Conservation (phyloP, 1,140 invertebrate genomes). For the Halictus rubicundus region DNA sequence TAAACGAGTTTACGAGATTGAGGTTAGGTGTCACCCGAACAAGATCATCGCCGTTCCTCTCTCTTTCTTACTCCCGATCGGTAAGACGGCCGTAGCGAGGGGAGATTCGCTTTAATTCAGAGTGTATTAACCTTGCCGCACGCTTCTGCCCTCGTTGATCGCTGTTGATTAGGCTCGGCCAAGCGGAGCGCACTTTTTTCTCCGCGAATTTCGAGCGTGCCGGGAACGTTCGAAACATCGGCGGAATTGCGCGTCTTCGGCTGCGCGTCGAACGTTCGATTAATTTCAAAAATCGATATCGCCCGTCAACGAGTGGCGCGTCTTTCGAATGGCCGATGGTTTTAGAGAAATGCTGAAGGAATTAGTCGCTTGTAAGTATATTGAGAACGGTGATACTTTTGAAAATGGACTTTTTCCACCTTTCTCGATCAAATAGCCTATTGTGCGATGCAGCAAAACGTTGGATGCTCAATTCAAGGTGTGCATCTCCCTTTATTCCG, state of each 20-base stretch:
- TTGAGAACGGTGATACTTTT: too few relatives aligned
- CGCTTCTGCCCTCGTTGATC: slow-evolving; percentile 44
- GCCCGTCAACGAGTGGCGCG: not conserved
- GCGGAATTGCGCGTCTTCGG: not conserved
- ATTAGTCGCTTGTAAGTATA: too few relatives aligned
- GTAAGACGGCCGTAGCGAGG: not conserved
- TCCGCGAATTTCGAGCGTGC: slow-evolving; percentile 17
- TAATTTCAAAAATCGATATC: not conserved
- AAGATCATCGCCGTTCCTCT: not conserved
- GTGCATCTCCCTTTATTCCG: too few relatives aligned
- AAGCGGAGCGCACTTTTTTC: slow-evolving; percentile 8
- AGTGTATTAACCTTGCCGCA: slow-evolving; percentile 48
- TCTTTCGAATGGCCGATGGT: not conserved
- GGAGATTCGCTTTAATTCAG: slow-evolving; percentile 39
- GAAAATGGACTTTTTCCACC: too few relatives aligned
- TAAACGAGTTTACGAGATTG: slow-evolving; percentile 24
- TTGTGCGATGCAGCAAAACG: too few relatives aligned
- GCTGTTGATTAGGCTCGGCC: slow-evolving; percentile 15
- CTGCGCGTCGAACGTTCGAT: slow-evolving; percentile 9
- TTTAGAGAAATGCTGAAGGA: too few relatives aligned
- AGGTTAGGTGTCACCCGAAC: slow-evolving; percentile 24
- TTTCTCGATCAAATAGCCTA: too few relatives aligned
- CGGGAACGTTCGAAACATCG: not conserved
- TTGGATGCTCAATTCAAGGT: too few relatives aligned
- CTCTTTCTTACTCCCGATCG: slow-evolving; percentile 10